Conservation (phyloP, 2,113 vertebrate species). For the Anser cygnoides region DNA sequence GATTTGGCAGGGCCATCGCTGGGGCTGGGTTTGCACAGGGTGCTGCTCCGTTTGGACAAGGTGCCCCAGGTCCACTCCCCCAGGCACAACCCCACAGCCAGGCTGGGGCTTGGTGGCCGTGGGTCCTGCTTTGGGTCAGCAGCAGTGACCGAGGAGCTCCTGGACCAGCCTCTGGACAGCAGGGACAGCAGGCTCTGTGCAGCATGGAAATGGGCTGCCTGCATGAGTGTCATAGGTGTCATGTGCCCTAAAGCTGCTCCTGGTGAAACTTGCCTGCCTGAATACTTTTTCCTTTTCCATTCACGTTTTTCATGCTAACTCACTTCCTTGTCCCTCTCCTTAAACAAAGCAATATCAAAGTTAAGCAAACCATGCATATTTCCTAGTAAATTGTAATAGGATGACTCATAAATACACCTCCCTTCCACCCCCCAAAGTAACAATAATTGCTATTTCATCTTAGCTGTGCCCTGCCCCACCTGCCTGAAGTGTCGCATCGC, state of each 20-base stretch:
- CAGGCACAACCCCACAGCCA: background rate
- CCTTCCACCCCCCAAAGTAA: background rate
- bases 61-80: rapidly evolving
- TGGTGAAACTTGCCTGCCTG: background rate
- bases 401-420: background rate
- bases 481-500: rapidly evolving
- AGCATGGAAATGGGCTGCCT: background rate
- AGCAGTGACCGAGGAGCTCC: background rate
- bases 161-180: background rate
- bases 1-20: background rate
- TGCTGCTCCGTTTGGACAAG: background rate
- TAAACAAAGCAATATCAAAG: background rate
- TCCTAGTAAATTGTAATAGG: background rate
- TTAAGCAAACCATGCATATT: rapidly evolving
- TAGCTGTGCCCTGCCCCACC: background rate
- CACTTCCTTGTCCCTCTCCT: background rate
- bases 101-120: background rate
- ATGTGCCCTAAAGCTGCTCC: background rate
- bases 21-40: background rate
- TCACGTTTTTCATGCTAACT: background rate
- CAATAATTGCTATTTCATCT: background rate
- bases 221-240: rapidly evolving
- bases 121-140: background rate
- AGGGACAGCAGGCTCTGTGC: background rate
- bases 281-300: background rate